These are phyloP conservation scores for Meriones unguiculatus DNA, from an alignment of 2,113 vertebrate species.

Conservation along the genomic window DNA sequence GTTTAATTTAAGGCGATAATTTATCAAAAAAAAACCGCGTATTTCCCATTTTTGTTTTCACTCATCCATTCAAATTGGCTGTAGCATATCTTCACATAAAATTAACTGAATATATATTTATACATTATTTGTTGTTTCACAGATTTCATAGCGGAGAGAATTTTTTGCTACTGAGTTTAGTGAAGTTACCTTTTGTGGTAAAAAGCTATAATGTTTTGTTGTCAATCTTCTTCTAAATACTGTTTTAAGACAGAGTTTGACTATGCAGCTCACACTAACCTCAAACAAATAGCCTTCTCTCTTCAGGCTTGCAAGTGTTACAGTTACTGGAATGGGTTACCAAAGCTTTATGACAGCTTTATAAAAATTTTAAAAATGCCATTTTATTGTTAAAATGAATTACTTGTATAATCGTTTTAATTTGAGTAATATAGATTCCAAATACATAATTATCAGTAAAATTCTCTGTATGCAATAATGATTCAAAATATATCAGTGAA, in stretches of 20 bases:
- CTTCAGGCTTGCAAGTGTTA: not conserved
- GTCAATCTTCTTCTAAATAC: conserved; percentile 32
- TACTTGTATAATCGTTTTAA: not conserved
- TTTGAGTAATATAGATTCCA: not conserved
- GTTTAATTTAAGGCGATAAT: conserved; percentile 8
- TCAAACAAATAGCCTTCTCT: not conserved
- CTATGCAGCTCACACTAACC: not conserved
- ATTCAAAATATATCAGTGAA: not conserved
- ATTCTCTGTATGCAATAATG: conserved; percentile 31
- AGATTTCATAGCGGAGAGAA: conserved; percentile 28
- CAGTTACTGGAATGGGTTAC: too few relatives aligned
- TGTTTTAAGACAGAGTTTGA: not conserved
- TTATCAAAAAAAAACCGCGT: not conserved
- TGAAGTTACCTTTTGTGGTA: conserved; percentile 15
- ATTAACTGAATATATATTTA: not conserved
- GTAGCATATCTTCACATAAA: not conserved
- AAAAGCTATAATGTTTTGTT: not conserved
- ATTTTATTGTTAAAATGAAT: conserved; percentile 20
- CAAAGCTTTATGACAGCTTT: not conserved
- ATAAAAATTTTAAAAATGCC: not conserved
- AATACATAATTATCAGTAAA: conserved; percentile 6
- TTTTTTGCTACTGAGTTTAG: not conserved
- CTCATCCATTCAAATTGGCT: not conserved
- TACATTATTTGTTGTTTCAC: not conserved
- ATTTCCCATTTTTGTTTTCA: not conserved